phyloP scores from a whole-genome alignment of 2,888 invertebrate genomes.

The Leptopterna dolabrata region DNA sequence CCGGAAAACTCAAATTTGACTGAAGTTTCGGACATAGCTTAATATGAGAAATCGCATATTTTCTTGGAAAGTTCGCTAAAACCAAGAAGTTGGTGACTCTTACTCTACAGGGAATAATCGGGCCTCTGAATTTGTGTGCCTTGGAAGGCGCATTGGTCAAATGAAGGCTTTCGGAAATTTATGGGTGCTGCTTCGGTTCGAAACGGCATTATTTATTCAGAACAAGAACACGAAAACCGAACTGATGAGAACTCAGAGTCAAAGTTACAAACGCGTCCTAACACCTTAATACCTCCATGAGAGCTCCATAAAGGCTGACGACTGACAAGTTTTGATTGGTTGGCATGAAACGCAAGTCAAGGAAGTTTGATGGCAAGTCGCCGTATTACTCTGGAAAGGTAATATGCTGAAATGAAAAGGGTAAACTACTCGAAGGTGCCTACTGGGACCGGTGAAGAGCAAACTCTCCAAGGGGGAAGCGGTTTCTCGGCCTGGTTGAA shows the following conservation, averaged over 20 bases:
- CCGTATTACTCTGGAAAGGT: not conserved
- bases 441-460: not conserved
- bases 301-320: not conserved
- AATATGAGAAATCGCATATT: no score
- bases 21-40: no score
- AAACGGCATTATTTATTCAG: not conserved
- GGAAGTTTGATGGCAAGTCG: not conserved
- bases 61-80: no score
- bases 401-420: not conserved
- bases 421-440: not conserved
- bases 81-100: no score
- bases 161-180: no score
- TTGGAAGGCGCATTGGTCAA: no score
- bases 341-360: not conserved
- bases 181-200: no score
- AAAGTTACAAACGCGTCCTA: not conserved
- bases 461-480: not conserved
- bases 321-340: not conserved
- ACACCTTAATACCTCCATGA: not conserved
- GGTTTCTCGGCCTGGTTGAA: constrained; percentile 7
- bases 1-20: no score
- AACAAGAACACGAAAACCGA: not conserved
- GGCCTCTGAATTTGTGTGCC: no score
- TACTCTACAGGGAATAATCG: no score
- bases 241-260: not conserved